Conservation (phyloP, 2,888 invertebrate genomes). For the Eristalis intricaria region DNA sequence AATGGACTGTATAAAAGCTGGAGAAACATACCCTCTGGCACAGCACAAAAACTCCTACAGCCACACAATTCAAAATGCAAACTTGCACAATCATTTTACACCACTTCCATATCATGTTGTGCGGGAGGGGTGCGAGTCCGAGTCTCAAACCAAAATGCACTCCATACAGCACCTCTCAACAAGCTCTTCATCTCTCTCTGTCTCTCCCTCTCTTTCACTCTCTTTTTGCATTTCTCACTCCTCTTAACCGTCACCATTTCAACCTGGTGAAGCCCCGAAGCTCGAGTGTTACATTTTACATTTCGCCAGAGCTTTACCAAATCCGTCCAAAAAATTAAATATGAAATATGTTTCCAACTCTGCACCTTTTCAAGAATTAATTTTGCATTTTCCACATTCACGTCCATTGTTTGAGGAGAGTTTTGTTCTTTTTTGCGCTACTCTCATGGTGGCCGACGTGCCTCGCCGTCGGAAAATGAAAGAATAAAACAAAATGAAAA, state of each 20-base stretch:
- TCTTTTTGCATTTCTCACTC: background rate
- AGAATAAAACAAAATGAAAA: background rate
- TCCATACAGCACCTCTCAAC: slow-evolving; percentile 68
- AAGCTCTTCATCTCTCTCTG: slow-evolving; percentile 45
- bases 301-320: slow-evolving; percentile 66
- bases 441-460: slow-evolving; percentile 33
- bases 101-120: background rate
- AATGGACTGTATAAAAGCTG: slow-evolving; percentile 62
- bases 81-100: slow-evolving; percentile 63
- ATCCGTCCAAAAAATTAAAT: slow-evolving; percentile 72
- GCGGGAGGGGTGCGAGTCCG: background rate
- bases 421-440: slow-evolving; percentile 3
- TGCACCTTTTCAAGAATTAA: slow-evolving; percentile 69
- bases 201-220: background rate
- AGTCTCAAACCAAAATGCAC: slow-evolving; percentile 58
- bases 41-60: slow-evolving; percentile 57
- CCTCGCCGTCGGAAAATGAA: slow-evolving; percentile 33
- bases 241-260: slow-evolving; percentile 4
- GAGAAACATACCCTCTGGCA: slow-evolving; percentile 35
- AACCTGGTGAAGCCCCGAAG: slow-evolving; percentile 43
- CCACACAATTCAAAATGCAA: slow-evolving; percentile 69
- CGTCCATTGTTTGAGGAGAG: slow-evolving; percentile 48
- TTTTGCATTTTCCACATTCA: slow-evolving; percentile 54
- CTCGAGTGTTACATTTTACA: slow-evolving; percentile 69
- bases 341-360: slow-evolving; percentile 71